Conservation (phyloP, 1,140 invertebrate species). For the Sinonovacula constricta region DNA sequence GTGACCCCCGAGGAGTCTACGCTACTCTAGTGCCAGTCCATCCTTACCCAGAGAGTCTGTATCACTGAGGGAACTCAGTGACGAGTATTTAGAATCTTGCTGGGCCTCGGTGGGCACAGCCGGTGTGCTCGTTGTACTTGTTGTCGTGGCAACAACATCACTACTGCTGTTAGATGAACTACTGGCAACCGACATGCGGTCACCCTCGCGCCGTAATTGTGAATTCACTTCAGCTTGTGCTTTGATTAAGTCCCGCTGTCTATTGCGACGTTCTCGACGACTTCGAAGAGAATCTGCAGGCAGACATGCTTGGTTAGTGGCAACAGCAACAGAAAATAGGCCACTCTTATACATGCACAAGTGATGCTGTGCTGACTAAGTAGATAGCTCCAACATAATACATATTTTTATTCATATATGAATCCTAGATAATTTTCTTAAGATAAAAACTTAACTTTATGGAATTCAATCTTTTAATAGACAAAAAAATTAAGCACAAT, state of each 20-base stretch:
- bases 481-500: too few relatives aligned
- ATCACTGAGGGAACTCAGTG: slow-evolving; percentile 66
- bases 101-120: slow-evolving; percentile 45
- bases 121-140: slow-evolving; percentile 17
- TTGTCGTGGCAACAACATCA: slow-evolving; percentile 27
- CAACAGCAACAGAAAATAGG: slow-evolving; percentile 35
- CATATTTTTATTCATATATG: background rate
- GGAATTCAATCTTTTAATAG: too few relatives aligned
- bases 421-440: too few relatives aligned
- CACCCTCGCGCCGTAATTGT: slow-evolving; percentile 45
- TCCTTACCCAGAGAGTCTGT: slow-evolving; percentile 64
- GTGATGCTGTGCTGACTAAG: background rate
- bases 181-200: slow-evolving; percentile 59
- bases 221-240: slow-evolving; percentile 82
- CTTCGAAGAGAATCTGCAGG: slow-evolving; percentile 56
- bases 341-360: background rate
- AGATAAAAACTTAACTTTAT: too few relatives aligned
- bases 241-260: slow-evolving; percentile 88
- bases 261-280: slow-evolving; percentile 83
- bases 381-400: background rate
- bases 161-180: slow-evolving; percentile 59
- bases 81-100: slow-evolving; percentile 50
- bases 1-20: too few relatives aligned
- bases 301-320: slow-evolving; percentile 59
- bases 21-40: too few relatives aligned